Base-by-base conservation (phyloP, 2,888 invertebrate genomes). In the Marronus borbonicus region DNA sequence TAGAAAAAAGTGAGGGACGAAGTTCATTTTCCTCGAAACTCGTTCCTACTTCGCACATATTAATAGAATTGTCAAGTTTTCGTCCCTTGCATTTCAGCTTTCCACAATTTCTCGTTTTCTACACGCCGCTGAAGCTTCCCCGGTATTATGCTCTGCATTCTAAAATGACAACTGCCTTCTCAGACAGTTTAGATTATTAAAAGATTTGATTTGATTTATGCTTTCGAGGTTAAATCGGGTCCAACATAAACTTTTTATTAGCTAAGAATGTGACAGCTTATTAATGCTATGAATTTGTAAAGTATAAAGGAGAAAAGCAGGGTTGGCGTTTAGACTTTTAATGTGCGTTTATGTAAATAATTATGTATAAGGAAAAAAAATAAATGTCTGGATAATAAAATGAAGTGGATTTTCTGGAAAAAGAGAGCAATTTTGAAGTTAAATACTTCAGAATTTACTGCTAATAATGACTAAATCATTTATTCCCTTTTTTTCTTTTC, bases 131-230 rank as follows among this genome's bases (percentile, higher is more conserved):
- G 17, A 49, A 65, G 24, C 36, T 20, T 36, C 49, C 7, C 10
- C 68, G 49, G 49, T 36, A 49, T 68, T 68, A 68, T 44, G 36
- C 49, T 65, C 68, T 39, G 36, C 68, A 68, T 68, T 68, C 36
- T 68, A 50, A 68, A 68, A 68, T 68, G 68, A 68, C 68, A 68
- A 68, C 68, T 68, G 68, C 44, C 68, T 68, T 20, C 50, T 68
- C 68, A 68, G 68, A 68, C 68, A 68, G 68, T 68, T 68, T 68
- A 68, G 68, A 68, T 68, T 68, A 68, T 68, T 68, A 68, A 65
- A 65, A 68, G 68, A 68, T 68, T 68, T 68, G 68, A 68, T 68
- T 68, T 68, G 68, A 68, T 68, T 68, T 68, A 68, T 68, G 68
- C 68, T 28, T 68, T 50, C 49, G 31, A 68, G 17, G 49, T 12